Conservation (phyloP, 2,888 invertebrate species). For the Catotricha subobsoleta region DNA sequence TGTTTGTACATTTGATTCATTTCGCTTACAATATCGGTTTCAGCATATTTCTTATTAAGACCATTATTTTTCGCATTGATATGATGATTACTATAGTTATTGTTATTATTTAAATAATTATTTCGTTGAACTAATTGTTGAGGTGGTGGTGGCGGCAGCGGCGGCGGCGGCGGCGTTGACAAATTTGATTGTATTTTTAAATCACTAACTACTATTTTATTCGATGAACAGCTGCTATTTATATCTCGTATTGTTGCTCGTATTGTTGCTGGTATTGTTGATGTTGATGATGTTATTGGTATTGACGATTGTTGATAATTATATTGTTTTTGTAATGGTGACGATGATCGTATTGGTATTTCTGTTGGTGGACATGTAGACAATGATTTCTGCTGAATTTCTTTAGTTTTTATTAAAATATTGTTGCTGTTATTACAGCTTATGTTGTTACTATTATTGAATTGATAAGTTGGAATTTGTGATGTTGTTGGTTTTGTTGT, state of each 20-base stretch:
- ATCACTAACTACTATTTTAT: neutral
- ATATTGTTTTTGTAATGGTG: too few species aligned
- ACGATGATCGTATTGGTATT: too few species aligned
- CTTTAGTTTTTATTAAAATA: too few species aligned
- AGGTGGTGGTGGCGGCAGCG: slow-evolving; percentile 11
- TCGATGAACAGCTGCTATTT: neutral
- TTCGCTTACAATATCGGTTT: slow-evolving; percentile 17
- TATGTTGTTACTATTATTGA: neutral
- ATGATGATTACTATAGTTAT: slow-evolving; percentile 12
- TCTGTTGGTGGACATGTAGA: too few species aligned
- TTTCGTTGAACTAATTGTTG: slow-evolving; percentile 7
- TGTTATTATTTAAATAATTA: slow-evolving; percentile 5
- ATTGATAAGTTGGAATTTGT: slow-evolving; percentile 5
- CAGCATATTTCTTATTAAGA: too few species aligned
- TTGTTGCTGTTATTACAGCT: too few species aligned
- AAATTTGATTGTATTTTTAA: neutral
- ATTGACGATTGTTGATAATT: too few species aligned
- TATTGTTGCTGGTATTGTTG: neutral
- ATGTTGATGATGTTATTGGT: slow-evolving; percentile 1
- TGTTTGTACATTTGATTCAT: slow-evolving; percentile 22
- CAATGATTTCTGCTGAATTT: too few species aligned
- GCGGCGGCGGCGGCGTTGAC: neutral
- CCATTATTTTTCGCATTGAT: slow-evolving; percentile 8
- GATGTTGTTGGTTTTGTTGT: too few species aligned
- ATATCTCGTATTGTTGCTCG: neutral